Evolutionary conservation across 2,888 invertebrate species (phyloP).

Genomic region (Drosophila austrosaltans): DNA sequence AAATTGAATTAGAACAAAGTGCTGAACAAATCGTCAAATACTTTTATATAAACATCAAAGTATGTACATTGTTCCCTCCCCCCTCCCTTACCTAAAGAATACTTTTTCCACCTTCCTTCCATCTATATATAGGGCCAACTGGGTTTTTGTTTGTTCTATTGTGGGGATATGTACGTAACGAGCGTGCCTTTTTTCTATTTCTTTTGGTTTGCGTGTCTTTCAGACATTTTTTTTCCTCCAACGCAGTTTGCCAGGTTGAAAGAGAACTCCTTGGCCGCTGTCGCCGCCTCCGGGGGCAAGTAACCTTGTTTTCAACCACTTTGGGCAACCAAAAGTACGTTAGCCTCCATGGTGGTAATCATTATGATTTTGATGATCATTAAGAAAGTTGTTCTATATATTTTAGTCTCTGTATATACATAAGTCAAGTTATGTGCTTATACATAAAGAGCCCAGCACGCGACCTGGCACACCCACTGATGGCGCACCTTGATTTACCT

Average conservation of each 20-base stretch:
- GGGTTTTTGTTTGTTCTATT: conserved; percentile 46
- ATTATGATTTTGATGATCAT: neutral
- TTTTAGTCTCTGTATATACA: conserved; percentile 40
- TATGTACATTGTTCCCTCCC: neutral
- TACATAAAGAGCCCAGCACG: conserved; percentile 33
- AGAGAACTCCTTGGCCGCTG: conserved; percentile 46
- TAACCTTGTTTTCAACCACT: conserved; percentile 76
- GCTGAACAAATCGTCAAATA: conserved; percentile 35
- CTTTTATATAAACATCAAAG: conserved; percentile 1
- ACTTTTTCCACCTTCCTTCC: conserved; percentile 10
- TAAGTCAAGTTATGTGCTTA: conserved; percentile 22
- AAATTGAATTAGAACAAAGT: conserved; percentile 48
- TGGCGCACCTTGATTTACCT: conserved; percentile 73
- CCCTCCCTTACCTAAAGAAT: neutral
- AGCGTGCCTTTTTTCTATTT: conserved; percentile 37
- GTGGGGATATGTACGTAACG: conserved; percentile 39
- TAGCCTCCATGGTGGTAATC: conserved; percentile 50
- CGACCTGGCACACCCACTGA: conserved; percentile 26
- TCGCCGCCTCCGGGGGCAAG: conserved; percentile 40
- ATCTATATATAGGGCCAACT: conserved; percentile 21
- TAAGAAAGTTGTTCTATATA: conserved; percentile 60
- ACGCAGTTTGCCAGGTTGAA: neutral
- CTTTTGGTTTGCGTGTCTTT: conserved; percentile 63
- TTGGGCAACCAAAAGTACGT: conserved; percentile 61
- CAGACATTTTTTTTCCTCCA: conserved; percentile 61